phyloP scores from a whole-genome alignment of 1,140 invertebrate species.

The Drosophila varians region DNA sequence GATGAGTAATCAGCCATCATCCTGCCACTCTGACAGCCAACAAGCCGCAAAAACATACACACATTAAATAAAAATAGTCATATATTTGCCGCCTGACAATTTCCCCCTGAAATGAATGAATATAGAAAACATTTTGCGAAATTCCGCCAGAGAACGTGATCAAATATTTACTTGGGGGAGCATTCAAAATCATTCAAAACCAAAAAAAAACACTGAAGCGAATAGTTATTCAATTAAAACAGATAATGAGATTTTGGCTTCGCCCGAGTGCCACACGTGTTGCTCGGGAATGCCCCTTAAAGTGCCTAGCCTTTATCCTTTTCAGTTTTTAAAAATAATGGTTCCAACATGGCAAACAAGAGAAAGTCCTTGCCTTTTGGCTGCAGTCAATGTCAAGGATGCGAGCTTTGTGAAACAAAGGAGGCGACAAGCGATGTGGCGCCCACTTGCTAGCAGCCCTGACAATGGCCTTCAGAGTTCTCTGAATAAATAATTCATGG shows the following conservation, averaged over 20 bases:
- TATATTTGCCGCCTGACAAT: constrained; percentile 24
- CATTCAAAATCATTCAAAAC: neutral
- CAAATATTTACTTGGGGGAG: constrained; percentile 22
- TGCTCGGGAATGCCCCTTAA: neutral
- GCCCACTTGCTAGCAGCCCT: constrained; percentile 59
- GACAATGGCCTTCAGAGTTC: constrained; percentile 31
- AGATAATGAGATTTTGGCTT: constrained; percentile 4
- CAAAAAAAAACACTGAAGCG: neutral
- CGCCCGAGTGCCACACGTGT: constrained; percentile 9
- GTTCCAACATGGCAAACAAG: constrained; percentile 10
- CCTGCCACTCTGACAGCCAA: constrained; percentile 20
- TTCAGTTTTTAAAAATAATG: neutral
- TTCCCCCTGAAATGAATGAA: neutral
- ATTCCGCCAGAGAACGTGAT: constrained; percentile 7
- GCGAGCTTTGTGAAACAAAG: constrained; percentile 56
- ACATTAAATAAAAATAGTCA: constrained; percentile 33
- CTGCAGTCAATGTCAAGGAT: constrained; percentile 75
- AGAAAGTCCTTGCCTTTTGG: constrained; percentile 26
- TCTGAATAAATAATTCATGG: constrained; percentile 64
- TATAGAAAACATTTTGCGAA: constrained; percentile 8
- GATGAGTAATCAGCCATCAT: constrained; percentile 40
- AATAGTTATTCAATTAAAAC: neutral
- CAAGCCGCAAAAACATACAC: constrained; percentile 33
- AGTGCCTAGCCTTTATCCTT: neutral
- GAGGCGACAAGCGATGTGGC: constrained; percentile 36